Evolutionary conservation across 1,140 invertebrate species (phyloP).

Genomic region (Phenacoccus solenopsis): DNA sequence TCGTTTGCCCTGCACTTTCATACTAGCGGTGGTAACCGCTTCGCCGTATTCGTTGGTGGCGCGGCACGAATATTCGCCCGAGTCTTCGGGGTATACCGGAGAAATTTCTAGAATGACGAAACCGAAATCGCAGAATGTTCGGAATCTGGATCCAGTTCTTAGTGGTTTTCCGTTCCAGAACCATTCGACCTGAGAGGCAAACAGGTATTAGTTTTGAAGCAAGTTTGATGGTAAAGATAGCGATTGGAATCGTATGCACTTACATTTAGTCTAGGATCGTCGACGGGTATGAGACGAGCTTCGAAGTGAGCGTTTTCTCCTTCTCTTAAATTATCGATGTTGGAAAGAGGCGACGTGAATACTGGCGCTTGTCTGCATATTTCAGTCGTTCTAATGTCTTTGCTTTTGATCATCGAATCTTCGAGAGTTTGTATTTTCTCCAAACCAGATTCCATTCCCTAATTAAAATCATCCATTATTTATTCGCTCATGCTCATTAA

Average conservation of each 20-base stretch:
- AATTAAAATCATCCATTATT: slow-evolving; percentile 16
- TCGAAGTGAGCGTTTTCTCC: slow-evolving; percentile 92
- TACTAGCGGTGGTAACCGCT: slow-evolving; percentile 79
- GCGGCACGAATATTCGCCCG: slow-evolving; percentile 83
- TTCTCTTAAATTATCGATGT: slow-evolving; percentile 71
- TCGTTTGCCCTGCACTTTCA: slow-evolving; percentile 82
- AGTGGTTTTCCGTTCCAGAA: slow-evolving; percentile 86
- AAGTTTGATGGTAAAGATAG: not conserved
- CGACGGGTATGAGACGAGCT: slow-evolving; percentile 77
- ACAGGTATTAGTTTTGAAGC: not conserved
- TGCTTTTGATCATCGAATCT: slow-evolving; percentile 61
- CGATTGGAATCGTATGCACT: not conserved
- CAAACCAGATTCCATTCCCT: slow-evolving; percentile 83
- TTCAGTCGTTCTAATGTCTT: slow-evolving; percentile 54
- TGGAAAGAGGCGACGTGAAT: slow-evolving; percentile 78
- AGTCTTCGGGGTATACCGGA: slow-evolving; percentile 87
- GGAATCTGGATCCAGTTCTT: slow-evolving; percentile 76
- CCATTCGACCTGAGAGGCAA: slow-evolving; percentile 65
- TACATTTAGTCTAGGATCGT: slow-evolving; percentile 85
- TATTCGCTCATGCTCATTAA: too few species aligned
- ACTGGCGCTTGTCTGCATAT: slow-evolving; percentile 68
- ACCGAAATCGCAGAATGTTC: slow-evolving; percentile 90
- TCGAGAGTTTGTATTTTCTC: slow-evolving; percentile 87
- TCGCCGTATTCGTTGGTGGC: slow-evolving; percentile 83
- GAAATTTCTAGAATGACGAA: slow-evolving; percentile 89